These are phyloP conservation scores for Riparia riparia DNA, from an alignment of 2,113 vertebrate species.

Conservation along the genomic window DNA sequence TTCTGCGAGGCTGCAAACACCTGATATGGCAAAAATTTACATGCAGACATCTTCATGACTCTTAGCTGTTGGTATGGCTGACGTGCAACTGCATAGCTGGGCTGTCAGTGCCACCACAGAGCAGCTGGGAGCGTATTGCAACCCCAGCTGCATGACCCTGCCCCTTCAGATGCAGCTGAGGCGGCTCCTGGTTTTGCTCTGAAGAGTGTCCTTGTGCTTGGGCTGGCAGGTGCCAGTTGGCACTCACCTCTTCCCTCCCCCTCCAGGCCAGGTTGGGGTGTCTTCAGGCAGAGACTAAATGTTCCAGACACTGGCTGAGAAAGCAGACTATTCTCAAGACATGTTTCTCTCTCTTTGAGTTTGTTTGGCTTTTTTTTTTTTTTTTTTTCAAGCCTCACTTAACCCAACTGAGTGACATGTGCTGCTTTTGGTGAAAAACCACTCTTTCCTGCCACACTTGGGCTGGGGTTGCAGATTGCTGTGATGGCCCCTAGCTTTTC, in stretches of 20 bases:
- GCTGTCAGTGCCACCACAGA: background rate
- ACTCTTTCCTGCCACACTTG: background rate
- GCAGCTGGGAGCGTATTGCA: background rate
- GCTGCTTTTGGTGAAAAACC: background rate
- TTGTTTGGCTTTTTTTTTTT: background rate
- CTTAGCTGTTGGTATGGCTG: background rate
- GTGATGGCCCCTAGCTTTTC: background rate
- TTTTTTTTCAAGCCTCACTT: background rate
- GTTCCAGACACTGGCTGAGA: background rate
- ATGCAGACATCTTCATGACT: background rate
- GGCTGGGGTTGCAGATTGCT: background rate
- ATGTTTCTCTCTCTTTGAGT: background rate
- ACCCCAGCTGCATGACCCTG: background rate
- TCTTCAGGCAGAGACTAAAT: background rate
- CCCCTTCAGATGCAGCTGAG: background rate
- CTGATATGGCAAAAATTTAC: background rate
- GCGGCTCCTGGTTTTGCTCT: background rate
- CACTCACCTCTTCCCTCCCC: fast-evolving
- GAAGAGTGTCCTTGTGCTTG: background rate
- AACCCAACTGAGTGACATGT: background rate
- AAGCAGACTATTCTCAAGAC: background rate
- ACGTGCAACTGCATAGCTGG: fast-evolving
- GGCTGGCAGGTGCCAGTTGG: background rate
- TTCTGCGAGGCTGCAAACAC: background rate
- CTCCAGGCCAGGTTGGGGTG: background rate